A percentile compares a stretch with the other conserved stretches of the same genome.
These are phyloP conservation scores for Agonopterix subpropinquella DNA, from an alignment of 2,888 invertebrate genomes.

Conservation along the genomic window DNA sequence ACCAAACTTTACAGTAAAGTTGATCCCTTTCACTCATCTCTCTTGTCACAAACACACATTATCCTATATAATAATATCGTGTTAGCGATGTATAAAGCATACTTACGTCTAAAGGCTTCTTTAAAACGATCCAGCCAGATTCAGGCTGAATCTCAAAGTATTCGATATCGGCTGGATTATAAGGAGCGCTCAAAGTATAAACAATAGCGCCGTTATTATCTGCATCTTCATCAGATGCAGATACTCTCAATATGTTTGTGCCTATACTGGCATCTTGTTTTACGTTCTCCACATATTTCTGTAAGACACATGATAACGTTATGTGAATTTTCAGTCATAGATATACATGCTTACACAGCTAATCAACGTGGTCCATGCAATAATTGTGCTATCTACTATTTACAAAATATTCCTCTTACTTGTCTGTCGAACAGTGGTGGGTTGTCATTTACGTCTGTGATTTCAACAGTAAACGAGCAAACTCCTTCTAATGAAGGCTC, in stretches of 20 bases:
- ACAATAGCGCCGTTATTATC: conserved; percentile 97
- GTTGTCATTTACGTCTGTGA: conserved; percentile 98
- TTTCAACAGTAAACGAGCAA: conserved; percentile 98
- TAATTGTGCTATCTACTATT: conserved; percentile 11
- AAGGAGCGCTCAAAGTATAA: conserved; percentile 92
- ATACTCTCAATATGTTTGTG: conserved; percentile 94
- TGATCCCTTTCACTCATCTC: conserved; percentile 67
- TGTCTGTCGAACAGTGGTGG: conserved; percentile 96
- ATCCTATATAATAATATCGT: conserved; percentile 19
- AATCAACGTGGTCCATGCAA: too few species aligned
- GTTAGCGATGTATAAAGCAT: conserved; percentile 34
- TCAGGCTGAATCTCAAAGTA: conserved; percentile 98
- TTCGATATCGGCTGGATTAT: conserved; percentile 91
- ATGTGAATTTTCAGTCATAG: conserved; percentile 10
- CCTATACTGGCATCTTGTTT: conserved; percentile 98
- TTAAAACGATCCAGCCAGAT: conserved; percentile 97
- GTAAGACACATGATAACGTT: conserved; percentile 48
- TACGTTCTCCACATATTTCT: conserved; percentile 98
- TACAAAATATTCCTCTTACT: conserved; percentile 71
- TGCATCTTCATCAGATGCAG: conserved; percentile 97
- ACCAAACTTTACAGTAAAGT: conserved; percentile 70
- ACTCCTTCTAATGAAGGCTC: conserved; percentile 98
- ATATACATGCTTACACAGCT: neutral
- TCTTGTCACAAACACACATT: conserved; percentile 49
- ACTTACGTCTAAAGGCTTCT: conserved; percentile 98